Percentiles rank a stretch among this genome's conserved stretches.
Evolutionary conservation across 2,797 vertebrate genomes (phyloP).

Genomic region (Babyrousa celebensis): DNA sequence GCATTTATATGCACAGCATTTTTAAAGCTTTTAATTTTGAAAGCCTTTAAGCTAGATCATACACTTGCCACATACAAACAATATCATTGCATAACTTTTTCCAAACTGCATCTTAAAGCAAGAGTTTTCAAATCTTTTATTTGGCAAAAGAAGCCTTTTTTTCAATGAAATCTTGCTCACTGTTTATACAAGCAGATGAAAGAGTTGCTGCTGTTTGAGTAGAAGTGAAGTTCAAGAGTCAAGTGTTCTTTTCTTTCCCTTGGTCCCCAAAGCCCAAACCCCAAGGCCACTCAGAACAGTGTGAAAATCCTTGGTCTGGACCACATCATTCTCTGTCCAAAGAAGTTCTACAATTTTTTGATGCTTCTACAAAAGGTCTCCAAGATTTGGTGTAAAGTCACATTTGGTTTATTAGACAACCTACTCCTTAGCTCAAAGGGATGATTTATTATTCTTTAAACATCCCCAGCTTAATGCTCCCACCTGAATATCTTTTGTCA

Average conservation of each 20-base stretch:
- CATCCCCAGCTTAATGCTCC: not conserved
- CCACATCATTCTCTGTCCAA: not conserved
- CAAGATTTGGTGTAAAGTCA: conserved; percentile 1
- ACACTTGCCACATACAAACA: not conserved
- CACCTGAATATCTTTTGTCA: not conserved
- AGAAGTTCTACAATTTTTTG: not conserved
- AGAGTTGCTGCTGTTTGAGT: not conserved
- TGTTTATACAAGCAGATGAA: not conserved
- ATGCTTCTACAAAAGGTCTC: not conserved
- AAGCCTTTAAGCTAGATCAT: not conserved
- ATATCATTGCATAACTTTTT: not conserved
- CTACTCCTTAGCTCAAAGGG: not conserved
- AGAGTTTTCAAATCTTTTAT: not conserved
- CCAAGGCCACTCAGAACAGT: not conserved
- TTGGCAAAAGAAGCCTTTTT: not conserved
- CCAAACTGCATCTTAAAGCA: not conserved
- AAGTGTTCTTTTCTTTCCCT: not conserved
- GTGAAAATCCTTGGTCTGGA: not conserved
- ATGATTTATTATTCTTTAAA: not conserved
- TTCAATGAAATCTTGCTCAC: not conserved
- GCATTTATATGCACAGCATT: not conserved
- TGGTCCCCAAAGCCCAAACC: no score
- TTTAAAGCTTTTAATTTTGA: not conserved
- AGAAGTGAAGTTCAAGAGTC: not conserved
- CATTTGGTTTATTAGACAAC: not conserved